Base-by-base conservation (phyloP, 2,888 invertebrate species). In the Atherix ibis region DNA sequence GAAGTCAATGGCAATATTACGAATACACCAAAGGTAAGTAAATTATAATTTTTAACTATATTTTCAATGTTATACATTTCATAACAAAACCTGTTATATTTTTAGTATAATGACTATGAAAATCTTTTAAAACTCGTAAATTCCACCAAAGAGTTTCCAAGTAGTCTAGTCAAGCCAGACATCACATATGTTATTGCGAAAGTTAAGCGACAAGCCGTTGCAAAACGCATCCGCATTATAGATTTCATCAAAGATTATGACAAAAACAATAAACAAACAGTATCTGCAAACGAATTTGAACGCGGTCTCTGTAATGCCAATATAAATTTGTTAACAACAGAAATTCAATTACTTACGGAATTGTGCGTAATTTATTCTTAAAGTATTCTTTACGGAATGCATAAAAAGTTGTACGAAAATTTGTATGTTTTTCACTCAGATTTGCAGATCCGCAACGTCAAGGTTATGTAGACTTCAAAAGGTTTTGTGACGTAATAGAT, bases 161-260 rank as follows among this genome's bases (percentile, higher is more conserved):
- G n/a, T n/a, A n/a, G n/a, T n/a, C n/a, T n/a, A n/a, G n/a, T n/a
- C n/a, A n/a, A n/a, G n/a, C n/a, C n/a, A n/a, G n/a, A 78, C 50
- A 75, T 82, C 42, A 71, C 78, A 27, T 65, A 71, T 45, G 71
- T 81, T 40, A 63, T 83, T 34, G 77, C 80, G 13, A 78, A 77
- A 58, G 73, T 78, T 44, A 82, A 81, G 56, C 73, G 74, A 18
- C 59, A 71, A 65, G 70, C 75, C 34, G 71, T 77, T 2, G 66
- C 75, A 26, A 77, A 76, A 42, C 67, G 78, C 27, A 61, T 80
- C 4, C 58, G 75, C 26, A 70, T 76, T 5, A 57, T 67, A 24
- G 73, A 77, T 48, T 81, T 79, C 55, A 58, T 82, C 45, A 55
- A 59, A 38, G 73, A 71, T 51, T 78, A 70, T 51, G 82, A 83